Evolutionary conservation across 1,140 invertebrate genomes (phyloP), one percentile per base, ranked within the genome.

Genomic region (Lepidostoma basale): DNA sequence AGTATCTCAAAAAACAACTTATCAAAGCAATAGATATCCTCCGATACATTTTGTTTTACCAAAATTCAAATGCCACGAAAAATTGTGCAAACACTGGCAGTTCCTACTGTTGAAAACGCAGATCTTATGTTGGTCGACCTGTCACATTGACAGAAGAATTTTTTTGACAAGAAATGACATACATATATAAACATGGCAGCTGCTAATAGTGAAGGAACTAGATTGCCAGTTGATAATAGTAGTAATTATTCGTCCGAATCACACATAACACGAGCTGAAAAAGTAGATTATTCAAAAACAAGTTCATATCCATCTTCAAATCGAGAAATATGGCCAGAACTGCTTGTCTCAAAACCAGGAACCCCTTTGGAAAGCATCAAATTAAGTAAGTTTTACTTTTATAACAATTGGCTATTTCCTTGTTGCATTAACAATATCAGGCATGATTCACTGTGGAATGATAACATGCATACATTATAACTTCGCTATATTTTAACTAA

Each of bases 311-410:
- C 69, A 4, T 71, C 69, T 14, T 9, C 45, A 5, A 62, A 62
- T 33, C 47, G 39, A 16, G 69, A 71, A n/a, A 64, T 67, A 56
- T 71, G 69, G 69, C 69, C 69, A 22, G 69, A 71, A 58, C 58
- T 68, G 10, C 20, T 71, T 10, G 65, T 68, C 10, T 71, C 69
- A 6, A 63, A 47, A 36, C 69, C 69, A 6, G 69, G 69, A 44
- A 62, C 62, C 10, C 59, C 45, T 2, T 58, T 56, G 16, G 69
- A 71, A 33, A 59, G 65, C 25, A 71, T 71, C 40, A 71, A 71
- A 71, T 40, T 71, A 22, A 71, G 69, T 71, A 68, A 71, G 62
- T 67, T 45, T 60, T 49, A 20, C 14, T 10, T 23, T 25, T n/a
- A 23, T 42, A 42, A 44, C 5, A 10, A 39, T 59, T 42, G 23